Conservation (phyloP, 2,113 vertebrate species). For the Pluvialis apricaria region DNA sequence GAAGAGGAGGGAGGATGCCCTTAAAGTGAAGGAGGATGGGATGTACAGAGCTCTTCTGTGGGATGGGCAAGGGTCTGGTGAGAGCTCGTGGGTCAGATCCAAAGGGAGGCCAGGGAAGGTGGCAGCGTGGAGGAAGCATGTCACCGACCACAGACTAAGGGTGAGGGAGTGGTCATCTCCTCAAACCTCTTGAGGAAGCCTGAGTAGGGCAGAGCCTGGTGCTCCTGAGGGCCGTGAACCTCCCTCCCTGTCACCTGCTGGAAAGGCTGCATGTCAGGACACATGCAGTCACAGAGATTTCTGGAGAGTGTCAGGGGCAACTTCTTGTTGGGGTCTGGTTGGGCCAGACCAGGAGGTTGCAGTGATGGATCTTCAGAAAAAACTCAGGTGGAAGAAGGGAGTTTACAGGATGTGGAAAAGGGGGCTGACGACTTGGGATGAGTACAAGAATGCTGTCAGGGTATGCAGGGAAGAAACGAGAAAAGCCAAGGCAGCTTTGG, state of each 20-base stretch:
- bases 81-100: not conserved
- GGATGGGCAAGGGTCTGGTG: not conserved
- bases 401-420: too few relatives aligned
- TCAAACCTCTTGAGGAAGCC: not conserved
- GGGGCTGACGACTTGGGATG: too few relatives aligned
- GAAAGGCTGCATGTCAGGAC: not conserved
- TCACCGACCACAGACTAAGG: too few relatives aligned
- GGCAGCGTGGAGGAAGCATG: not conserved
- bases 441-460: too few relatives aligned
- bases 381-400: too few relatives aligned
- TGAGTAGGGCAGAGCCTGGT: not conserved
- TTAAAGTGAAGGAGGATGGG: not conserved
- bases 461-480: too few relatives aligned
- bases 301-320: not conserved
- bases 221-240: not conserved
- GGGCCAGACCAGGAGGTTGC: not conserved
- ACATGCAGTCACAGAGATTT: not conserved
- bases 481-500: too few relatives aligned
- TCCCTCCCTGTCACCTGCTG: not conserved
- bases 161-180: not conserved
- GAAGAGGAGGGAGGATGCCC: not conserved
- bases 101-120: not conserved
- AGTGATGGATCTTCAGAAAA: not conserved
- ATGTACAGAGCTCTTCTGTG: not conserved
- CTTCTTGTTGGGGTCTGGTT: not conserved